These are phyloP conservation scores for Amblyornis subalaris DNA, from an alignment of 2,113 vertebrate species.

Conservation along the genomic window DNA sequence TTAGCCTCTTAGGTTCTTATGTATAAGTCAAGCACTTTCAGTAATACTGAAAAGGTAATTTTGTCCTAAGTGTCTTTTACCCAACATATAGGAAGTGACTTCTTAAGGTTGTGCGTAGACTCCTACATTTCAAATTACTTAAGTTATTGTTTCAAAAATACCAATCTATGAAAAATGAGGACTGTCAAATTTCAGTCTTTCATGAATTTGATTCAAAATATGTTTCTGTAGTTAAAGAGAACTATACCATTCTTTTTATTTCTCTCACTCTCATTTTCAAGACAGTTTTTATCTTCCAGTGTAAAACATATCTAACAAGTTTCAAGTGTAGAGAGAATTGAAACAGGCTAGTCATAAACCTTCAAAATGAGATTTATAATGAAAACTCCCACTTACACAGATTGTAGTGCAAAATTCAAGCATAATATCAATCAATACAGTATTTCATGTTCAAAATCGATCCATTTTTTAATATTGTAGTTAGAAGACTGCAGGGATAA, in stretches of 20 bases:
- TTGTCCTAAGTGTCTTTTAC: not conserved
- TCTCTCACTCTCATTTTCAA: not conserved
- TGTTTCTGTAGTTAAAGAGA: not conserved
- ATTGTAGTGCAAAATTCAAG: not conserved
- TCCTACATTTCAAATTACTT: not conserved
- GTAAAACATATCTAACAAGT: constrained; percentile 2
- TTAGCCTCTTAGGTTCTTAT: not conserved
- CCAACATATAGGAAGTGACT: not conserved
- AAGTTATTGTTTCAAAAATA: not conserved
- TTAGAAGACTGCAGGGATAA: not conserved
- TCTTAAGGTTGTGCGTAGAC: not conserved
- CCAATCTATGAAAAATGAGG: not conserved
- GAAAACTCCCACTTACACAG: constrained; percentile 26
- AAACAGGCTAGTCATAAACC: constrained; percentile 24
- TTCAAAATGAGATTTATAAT: constrained; percentile 51
- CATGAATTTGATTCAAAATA: not conserved
- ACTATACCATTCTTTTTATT: not conserved
- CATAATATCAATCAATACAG: not conserved
- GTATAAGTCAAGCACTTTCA: not conserved
- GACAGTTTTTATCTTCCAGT: not conserved
- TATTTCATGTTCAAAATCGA: not conserved
- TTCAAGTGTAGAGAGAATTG: constrained; percentile 28
- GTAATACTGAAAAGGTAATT: not conserved
- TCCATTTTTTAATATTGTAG: not conserved
- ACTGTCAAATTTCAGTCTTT: not conserved